Conservation (phyloP, 2,797 vertebrate genomes). For the Argentina silus region DNA sequence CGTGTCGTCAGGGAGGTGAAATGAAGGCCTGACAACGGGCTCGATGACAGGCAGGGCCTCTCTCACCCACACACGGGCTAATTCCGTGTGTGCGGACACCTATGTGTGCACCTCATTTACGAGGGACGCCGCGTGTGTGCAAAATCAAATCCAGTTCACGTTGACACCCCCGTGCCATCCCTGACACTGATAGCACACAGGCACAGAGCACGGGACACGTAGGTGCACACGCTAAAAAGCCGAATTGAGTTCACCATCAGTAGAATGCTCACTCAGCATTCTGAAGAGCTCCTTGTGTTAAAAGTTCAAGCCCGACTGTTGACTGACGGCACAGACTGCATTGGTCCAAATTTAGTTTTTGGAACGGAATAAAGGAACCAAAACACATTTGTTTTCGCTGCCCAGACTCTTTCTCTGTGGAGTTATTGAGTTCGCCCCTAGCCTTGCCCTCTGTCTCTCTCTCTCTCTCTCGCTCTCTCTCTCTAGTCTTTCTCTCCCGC, state of each 20-base stretch:
- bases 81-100: slow-evolving; percentile 56
- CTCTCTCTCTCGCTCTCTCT: background rate
- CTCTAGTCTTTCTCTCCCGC: slow-evolving; percentile 18
- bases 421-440: slow-evolving; percentile 15
- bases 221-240: background rate
- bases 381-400: background rate
- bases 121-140: slow-evolving; percentile 43
- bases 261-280: slow-evolving; percentile 4
- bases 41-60: slow-evolving; percentile 75
- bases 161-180: slow-evolving; percentile 63
- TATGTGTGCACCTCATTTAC: slow-evolving; percentile 65
- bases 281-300: slow-evolving; percentile 1
- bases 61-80: slow-evolving; percentile 59
- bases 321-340: background rate
- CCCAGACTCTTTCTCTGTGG: background rate
- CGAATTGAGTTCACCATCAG: background rate
- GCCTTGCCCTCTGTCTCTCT: slow-evolving; percentile 6
- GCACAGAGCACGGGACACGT: slow-evolving; percentile 41
- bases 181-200: slow-evolving; percentile 49
- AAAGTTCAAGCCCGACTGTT: background rate
- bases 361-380: background rate
- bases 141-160: slow-evolving; percentile 63
- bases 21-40: slow-evolving; percentile 65
- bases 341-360: slow-evolving; percentile 4
- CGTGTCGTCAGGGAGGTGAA: slow-evolving; percentile 36